Evolutionary conservation across 2,113 vertebrate species (phyloP).

Genomic region (Anser brachyrhynchus): DNA sequence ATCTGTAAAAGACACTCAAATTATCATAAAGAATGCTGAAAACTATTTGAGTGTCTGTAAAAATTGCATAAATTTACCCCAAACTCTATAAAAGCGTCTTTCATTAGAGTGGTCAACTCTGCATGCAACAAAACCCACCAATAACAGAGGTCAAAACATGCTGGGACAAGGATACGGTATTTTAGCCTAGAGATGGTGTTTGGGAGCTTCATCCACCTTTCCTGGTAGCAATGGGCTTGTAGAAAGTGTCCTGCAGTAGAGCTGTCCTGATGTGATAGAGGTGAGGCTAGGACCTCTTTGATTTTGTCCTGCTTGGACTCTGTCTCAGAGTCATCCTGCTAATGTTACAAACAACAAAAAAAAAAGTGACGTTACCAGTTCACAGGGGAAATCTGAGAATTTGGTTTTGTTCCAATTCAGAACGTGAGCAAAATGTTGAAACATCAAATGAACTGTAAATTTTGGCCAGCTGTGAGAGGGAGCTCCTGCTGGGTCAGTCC

Average conservation of each 20-base stretch:
- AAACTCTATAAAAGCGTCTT: neutral
- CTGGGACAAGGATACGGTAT: neutral
- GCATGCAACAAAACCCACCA: neutral
- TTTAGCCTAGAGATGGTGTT: neutral
- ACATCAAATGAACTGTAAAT: neutral
- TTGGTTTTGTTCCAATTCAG: neutral
- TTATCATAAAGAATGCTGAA: neutral
- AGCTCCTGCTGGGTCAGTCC: neutral
- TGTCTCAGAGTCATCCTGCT: neutral
- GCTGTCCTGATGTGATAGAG: neutral
- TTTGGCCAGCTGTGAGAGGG: neutral
- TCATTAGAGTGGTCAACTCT: neutral
- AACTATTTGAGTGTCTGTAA: neutral
- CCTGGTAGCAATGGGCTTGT: neutral
- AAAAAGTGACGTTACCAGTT: neutral
- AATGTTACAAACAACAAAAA: neutral
- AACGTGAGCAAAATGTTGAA: neutral
- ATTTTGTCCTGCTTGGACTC: neutral
- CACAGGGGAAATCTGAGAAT: neutral
- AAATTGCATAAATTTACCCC: neutral
- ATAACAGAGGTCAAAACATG: neutral
- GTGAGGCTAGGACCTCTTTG: neutral
- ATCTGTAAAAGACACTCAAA: neutral
- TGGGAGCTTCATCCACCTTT: neutral
- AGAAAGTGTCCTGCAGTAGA: neutral